Percentiles rank a stretch among this genome's conserved stretches.
Conservation (phyloP, 2,113 vertebrate species). For the Barbus barbus region DNA sequence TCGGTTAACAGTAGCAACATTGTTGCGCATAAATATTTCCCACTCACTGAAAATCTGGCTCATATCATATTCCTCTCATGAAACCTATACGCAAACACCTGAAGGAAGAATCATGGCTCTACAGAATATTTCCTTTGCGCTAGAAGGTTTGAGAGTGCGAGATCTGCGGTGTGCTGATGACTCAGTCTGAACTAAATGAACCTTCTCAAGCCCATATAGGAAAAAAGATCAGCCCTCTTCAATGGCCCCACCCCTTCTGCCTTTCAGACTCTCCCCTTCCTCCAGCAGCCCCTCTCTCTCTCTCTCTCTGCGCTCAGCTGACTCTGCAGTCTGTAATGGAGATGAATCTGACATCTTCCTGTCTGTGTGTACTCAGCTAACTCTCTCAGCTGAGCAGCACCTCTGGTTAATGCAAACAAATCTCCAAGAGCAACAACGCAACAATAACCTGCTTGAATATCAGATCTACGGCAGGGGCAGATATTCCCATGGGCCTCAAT, state of each 20-base stretch:
- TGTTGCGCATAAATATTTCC: not conserved
- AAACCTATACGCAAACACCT: not conserved
- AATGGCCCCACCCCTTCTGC: not conserved
- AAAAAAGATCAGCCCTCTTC: not conserved
- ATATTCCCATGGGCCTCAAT: not conserved
- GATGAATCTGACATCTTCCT: conserved; percentile 49
- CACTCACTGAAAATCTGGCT: conserved; percentile 16
- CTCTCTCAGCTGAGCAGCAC: conserved; percentile 12
- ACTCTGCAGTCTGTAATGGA: conserved; percentile 46
- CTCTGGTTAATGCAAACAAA: conserved; percentile 12
- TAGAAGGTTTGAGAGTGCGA: conserved; percentile 21
- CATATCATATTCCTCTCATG: not conserved
- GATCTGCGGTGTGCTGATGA: conserved; percentile 39
- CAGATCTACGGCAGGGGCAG: conserved; percentile 16
- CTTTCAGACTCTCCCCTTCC: not conserved
- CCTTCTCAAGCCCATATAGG: not conserved
- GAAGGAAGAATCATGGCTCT: conserved; percentile 14
- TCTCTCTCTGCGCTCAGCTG: conserved; percentile 35
- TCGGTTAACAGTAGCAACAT: not conserved
- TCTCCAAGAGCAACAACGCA: conserved; percentile 34
- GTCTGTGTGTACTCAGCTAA: conserved; percentile 51
- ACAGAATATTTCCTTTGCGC: conserved; percentile 22
- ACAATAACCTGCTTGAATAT: conserved; percentile 32
- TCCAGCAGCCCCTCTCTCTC: conserved; percentile 24
- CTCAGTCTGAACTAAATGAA: conserved; percentile 48